Evolutionary conservation across 2,113 vertebrate species (phyloP), one percentile per base, ranked within the genome.

Genomic region (Struthio camelus): DNA sequence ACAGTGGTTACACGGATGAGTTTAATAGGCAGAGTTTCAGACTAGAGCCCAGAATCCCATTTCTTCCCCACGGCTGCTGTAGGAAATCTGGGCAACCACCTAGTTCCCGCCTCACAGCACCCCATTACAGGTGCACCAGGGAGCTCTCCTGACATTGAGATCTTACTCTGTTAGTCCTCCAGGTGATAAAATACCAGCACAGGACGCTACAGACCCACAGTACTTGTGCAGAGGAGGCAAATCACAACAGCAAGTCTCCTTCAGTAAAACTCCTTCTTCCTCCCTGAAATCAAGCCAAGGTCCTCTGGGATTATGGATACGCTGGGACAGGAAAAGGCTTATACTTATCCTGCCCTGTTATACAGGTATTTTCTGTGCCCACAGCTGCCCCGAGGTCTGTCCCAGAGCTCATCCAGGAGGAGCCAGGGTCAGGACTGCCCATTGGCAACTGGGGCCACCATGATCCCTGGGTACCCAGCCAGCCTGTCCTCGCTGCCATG

Each of bases 401-500:
- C 17, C 30, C 56, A 59, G 56, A 59, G 30, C 32, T 18, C 56
- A 59, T 34, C 16, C 17, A 59, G 32, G 32, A 19, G 30, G 32
- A 59, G 56, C 17, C 11, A 17, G 56, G 17, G 17, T 32, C 32
- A 10, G 30, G 17, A 34, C 30, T 34, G 30, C 10, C 56, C 32
- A 7, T 34, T 58, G 27, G 27, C 14, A 8, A 30, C 28, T 16
- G 30, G 54, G 54, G 27, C 14, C 66, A 50, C 46, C 34, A 48
- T 62, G 10, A 50, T 1, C 13, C 8, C 22, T 24, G 30, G 76
- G 28, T n/a, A 73, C 9, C 10, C 40, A 5, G 11, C 23, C 11
- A 89, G 5, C 2, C 11, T 7, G 2, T 1, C 0, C 0, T 2
- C 13, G n/a, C 36, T 22, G 16, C 24, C 48, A 48, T 18, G 18